These are phyloP conservation scores for Rugalucina vietnamica DNA, from an alignment of 2,888 invertebrate genomes.

Conservation along the genomic window DNA sequence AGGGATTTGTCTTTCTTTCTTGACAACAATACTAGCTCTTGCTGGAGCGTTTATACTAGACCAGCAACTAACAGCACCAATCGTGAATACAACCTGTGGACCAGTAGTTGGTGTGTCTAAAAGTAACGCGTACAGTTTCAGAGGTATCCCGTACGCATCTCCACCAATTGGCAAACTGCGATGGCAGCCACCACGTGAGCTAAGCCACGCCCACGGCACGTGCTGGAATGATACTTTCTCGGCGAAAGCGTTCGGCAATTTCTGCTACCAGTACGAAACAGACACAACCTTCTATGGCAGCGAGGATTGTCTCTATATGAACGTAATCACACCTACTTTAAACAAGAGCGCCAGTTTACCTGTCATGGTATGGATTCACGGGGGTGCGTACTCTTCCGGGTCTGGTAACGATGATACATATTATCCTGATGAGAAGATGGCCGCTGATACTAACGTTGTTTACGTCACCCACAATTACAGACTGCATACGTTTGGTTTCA, in stretches of 20 bases:
- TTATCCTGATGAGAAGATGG: conserved; percentile 90
- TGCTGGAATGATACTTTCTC: conserved; percentile 60
- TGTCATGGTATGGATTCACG: conserved; percentile 81
- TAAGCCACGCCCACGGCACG: conserved; percentile 25
- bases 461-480: conserved; percentile 95
- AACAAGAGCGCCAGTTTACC: conserved; percentile 63
- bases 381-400: conserved; percentile 67
- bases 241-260: conserved; percentile 48
- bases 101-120: conserved; percentile 47
- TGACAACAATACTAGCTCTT: not conserved
- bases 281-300: conserved; percentile 45
- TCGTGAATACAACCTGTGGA: conserved; percentile 59
- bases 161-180: conserved; percentile 55
- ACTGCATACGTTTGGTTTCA: conserved; percentile 89
- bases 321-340: conserved; percentile 78
- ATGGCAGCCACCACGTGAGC: conserved; percentile 55
- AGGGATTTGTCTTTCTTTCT: no score
- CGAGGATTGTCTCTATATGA: conserved; percentile 59
- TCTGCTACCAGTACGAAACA: conserved; percentile 55
- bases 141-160: conserved; percentile 64
- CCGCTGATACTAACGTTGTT: conserved; percentile 91
- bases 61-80: not conserved
- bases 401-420: conserved; percentile 62
- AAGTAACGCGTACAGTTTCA: conserved; percentile 49
- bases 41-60: not conserved